Conservation (phyloP, 2,888 invertebrate genomes). For the Pollenia griseotomentosa region DNA sequence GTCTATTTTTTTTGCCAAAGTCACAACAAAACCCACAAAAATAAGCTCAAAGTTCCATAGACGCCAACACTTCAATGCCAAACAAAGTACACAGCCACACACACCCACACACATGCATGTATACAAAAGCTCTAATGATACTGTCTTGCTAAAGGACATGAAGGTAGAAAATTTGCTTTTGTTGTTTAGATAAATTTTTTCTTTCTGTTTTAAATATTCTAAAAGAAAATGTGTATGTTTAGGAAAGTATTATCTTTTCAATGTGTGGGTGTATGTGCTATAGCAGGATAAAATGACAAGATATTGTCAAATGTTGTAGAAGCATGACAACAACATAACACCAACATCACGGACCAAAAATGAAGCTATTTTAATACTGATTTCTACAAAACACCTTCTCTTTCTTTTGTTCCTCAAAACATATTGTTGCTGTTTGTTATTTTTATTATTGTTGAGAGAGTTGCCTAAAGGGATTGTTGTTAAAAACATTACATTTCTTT, state of each 20-base stretch:
- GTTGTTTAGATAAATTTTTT: background rate
- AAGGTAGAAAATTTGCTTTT: slow-evolving; percentile 23
- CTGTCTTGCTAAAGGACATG: slow-evolving; percentile 29
- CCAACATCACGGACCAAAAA: slow-evolving; percentile 9
- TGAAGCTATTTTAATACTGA: slow-evolving; percentile 27
- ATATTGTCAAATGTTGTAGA: slow-evolving; percentile 57
- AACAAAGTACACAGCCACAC: background rate
- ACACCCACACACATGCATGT: background rate
- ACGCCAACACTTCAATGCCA: background rate
- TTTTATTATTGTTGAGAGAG: slow-evolving; percentile 56
- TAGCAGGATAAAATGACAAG: slow-evolving; percentile 31
- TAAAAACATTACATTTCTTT: slow-evolving; percentile 12
- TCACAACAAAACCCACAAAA: slow-evolving; percentile 23
- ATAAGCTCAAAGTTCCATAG: background rate
- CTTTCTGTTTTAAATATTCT: background rate
- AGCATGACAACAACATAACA: slow-evolving; percentile 41
- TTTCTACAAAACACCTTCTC: background rate
- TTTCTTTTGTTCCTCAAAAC: slow-evolving; percentile 2
- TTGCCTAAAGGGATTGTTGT: slow-evolving; percentile 52
- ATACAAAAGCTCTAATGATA: background rate
- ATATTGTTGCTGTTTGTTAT: slow-evolving; percentile 43
- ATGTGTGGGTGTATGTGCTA: slow-evolving; percentile 9
- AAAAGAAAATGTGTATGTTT: slow-evolving; percentile 14
- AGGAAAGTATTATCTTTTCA: background rate
- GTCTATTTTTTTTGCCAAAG: slow-evolving; percentile 19